phyloP scores from a whole-genome alignment of 2,888 invertebrate genomes.

The Aphrophora alni region DNA sequence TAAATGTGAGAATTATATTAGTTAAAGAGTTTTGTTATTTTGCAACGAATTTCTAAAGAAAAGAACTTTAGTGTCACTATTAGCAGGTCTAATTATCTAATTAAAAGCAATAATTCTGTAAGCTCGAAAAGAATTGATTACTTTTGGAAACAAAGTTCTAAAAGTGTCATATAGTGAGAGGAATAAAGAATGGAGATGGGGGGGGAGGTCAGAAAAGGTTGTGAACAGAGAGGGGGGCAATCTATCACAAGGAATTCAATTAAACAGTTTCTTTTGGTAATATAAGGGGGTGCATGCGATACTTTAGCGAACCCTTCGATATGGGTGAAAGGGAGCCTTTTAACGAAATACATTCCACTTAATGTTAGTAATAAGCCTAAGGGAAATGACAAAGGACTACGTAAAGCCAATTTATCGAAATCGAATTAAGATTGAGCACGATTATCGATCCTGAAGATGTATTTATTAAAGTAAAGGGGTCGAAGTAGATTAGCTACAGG shows the following conservation, averaged over 20 bases:
- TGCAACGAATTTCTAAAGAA: too few species aligned
- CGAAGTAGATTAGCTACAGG: background rate
- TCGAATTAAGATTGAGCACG: background rate
- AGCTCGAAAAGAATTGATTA: background rate
- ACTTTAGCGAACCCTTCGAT: constrained; percentile 4
- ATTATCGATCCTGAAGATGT: background rate
- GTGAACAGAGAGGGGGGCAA: background rate
- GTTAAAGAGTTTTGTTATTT: too few species aligned
- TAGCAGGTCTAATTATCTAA: too few species aligned
- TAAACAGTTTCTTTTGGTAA: constrained; percentile 5
- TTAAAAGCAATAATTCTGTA: background rate
- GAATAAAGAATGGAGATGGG: background rate
- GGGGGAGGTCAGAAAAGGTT: background rate
- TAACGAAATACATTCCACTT: background rate
- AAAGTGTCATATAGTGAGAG: background rate
- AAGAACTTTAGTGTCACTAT: too few species aligned
- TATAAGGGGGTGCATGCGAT: constrained; percentile 3
- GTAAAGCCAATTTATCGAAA: background rate
- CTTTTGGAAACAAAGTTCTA: background rate
- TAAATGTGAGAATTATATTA: too few species aligned
- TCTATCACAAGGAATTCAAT: background rate
- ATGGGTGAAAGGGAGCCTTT: background rate
- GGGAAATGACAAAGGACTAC: background rate
- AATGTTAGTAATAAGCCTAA: background rate
- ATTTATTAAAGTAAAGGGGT: background rate